A percentile compares a stretch with the other conserved stretches of the same genome.
phyloP scores from a whole-genome alignment of 1,140 invertebrate genomes.

The Dinothrombium tinctorium region DNA sequence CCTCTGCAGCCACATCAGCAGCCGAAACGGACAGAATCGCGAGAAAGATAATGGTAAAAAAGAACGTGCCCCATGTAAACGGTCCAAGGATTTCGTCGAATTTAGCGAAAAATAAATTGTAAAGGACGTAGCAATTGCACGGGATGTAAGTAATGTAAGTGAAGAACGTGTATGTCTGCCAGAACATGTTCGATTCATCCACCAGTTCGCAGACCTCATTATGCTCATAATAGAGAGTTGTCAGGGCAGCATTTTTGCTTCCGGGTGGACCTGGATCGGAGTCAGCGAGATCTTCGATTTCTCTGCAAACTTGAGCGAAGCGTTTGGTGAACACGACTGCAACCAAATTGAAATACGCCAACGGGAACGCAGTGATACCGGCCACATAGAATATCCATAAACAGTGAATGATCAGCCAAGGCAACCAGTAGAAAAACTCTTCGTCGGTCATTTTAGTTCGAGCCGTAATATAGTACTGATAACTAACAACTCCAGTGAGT shows the following conservation, averaged over 20 bases:
- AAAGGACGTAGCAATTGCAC: conserved; percentile 11
- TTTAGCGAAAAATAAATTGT: conserved; percentile 13
- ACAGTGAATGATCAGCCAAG: conserved; percentile 8
- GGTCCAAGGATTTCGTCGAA: conserved; percentile 9
- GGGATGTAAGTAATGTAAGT: conserved; percentile 13
- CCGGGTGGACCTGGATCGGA: conserved; percentile 10
- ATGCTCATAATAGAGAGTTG: conserved; percentile 11
- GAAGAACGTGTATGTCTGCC: conserved; percentile 12
- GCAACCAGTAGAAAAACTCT: conserved; percentile 5
- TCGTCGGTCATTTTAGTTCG: conserved; percentile 7
- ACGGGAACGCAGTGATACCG: conserved; percentile 9
- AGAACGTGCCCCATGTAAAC: conserved; percentile 11
- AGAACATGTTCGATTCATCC: conserved; percentile 13
- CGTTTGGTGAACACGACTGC: conserved; percentile 6
- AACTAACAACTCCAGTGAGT: conserved; percentile 3
- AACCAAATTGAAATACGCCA: conserved; percentile 12
- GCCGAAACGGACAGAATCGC: conserved; percentile 11
- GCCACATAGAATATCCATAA: conserved; percentile 12
- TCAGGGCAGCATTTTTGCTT: conserved; percentile 8
- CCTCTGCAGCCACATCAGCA: conserved; percentile 12
- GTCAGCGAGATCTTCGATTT: conserved; percentile 13
- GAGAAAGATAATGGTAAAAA: conserved; percentile 10
- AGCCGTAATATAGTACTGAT: conserved; percentile 1
- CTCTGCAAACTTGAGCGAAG: conserved; percentile 8
- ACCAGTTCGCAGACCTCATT: conserved; percentile 13